Conservation (phyloP, 2,797 vertebrate species). For the Manis javanica region DNA sequence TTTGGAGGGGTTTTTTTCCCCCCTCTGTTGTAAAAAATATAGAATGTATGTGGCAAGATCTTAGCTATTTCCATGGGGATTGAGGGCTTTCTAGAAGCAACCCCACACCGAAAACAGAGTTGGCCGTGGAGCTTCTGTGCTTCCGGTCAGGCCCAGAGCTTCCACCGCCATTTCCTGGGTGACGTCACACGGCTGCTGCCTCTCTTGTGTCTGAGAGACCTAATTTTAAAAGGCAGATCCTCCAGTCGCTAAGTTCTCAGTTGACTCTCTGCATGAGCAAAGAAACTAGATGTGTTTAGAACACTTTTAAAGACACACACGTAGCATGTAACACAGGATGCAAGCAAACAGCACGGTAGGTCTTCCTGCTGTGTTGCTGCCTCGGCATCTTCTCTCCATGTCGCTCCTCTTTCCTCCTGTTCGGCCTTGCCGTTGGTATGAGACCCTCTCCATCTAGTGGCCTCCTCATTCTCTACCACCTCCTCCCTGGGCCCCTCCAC, state of each 20-base stretch:
- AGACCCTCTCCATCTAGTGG: background rate
- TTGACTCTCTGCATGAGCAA: background rate
- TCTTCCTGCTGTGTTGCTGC: background rate
- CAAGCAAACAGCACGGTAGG: background rate
- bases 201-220: background rate
- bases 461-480: background rate
- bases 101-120: background rate
- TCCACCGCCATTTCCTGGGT: background rate
- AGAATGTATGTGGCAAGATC: background rate
- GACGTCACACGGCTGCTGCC: background rate
- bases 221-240: conserved; percentile 54
- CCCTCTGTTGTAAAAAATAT: background rate
- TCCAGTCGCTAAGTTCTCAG: background rate
- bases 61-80: background rate
- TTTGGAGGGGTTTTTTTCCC: background rate
- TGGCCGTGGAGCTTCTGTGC: background rate
- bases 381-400: background rate
- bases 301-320: background rate
- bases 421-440: background rate
- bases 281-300: background rate
- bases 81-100: background rate
- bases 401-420: background rate
- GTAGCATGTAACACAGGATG: background rate
- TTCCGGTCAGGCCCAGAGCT: background rate
- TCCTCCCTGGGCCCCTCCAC: background rate